Evolutionary conservation across 2,888 invertebrate genomes (phyloP).

Genomic region (Graphium colonna): DNA sequence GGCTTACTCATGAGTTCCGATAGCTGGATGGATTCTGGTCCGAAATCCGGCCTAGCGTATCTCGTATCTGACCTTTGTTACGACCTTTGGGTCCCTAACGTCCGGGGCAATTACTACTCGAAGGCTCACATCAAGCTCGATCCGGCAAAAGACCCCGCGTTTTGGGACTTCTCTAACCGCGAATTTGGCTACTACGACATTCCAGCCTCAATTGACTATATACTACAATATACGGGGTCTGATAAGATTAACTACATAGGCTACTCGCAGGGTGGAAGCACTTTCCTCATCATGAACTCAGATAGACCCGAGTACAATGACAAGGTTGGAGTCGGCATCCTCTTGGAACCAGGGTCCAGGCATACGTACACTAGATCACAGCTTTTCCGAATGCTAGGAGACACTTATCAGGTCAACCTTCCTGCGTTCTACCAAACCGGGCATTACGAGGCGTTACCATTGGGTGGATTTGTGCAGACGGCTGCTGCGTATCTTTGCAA

Average conservation of each 20-base stretch:
- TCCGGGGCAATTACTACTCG: conserved; percentile 67
- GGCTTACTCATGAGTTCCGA: conserved; percentile 57
- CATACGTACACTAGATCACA: conserved; percentile 61
- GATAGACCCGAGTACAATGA: conserved; percentile 82
- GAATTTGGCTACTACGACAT: conserved; percentile 88
- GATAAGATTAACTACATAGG: conserved; percentile 78
- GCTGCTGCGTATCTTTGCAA: conserved; percentile 50
- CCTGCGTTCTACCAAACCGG: conserved; percentile 35
- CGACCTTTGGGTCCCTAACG: conserved; percentile 49
- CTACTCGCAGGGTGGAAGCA: conserved; percentile 51
- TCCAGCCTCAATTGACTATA: conserved; percentile 78
- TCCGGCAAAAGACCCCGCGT: conserved; percentile 52
- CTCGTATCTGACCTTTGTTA: conserved; percentile 39
- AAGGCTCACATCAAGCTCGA: conserved; percentile 67
- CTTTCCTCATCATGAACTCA: conserved; percentile 81
- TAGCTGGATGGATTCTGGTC: conserved; percentile 40
- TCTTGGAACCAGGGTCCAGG: conserved; percentile 81
- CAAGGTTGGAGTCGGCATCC: conserved; percentile 81
- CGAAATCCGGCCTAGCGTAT: conserved; percentile 36
- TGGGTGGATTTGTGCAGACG: conserved; percentile 47
- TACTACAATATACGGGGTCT: conserved; percentile 43
- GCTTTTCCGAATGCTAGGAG: conserved; percentile 33
- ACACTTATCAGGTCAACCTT: conserved; percentile 33
- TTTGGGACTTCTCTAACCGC: conserved; percentile 80
- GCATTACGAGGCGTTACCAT: conserved; percentile 46